These are phyloP conservation scores for Chrysochloris asiatica DNA, from an alignment of 2,113 vertebrate species.

Conservation along the genomic window DNA sequence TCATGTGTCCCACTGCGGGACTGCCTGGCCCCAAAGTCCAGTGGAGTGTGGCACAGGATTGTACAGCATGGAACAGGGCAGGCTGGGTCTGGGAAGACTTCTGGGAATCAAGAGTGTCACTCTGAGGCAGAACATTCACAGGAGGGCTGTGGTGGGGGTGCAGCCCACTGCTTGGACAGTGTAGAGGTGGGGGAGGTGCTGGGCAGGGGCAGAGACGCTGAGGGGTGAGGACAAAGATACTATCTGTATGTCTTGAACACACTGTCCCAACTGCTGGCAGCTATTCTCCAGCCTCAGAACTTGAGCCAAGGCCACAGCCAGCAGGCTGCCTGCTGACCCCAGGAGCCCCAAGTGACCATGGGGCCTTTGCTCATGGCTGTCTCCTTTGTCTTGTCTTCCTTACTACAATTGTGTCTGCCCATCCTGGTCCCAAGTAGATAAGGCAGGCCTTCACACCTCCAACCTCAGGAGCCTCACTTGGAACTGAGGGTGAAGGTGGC, in stretches of 20 bases:
- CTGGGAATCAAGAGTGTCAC: neutral
- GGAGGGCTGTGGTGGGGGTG: neutral
- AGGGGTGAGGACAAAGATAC: neutral
- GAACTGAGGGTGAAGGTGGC: neutral
- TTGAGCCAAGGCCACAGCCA: neutral
- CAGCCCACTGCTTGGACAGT: neutral
- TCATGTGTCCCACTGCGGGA: neutral
- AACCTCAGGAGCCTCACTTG: neutral
- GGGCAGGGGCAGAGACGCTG: neutral
- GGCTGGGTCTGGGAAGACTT: neutral
- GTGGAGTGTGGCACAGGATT: rapidly evolving
- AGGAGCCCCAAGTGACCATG: neutral
- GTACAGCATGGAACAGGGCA: neutral
- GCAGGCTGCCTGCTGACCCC: neutral
- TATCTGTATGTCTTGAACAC: neutral
- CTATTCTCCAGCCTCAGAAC: neutral
- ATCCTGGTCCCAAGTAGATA: neutral
- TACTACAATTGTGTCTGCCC: neutral
- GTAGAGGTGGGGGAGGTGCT: neutral
- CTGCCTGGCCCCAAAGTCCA: neutral
- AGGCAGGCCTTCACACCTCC: neutral
- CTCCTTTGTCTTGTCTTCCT: constrained; percentile 2
- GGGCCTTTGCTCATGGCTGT: neutral
- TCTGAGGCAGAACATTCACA: neutral
- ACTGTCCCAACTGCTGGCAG: neutral